phyloP scores from a whole-genome alignment of 2,797 vertebrate genomes.

The Brachyalestes nurse region DNA sequence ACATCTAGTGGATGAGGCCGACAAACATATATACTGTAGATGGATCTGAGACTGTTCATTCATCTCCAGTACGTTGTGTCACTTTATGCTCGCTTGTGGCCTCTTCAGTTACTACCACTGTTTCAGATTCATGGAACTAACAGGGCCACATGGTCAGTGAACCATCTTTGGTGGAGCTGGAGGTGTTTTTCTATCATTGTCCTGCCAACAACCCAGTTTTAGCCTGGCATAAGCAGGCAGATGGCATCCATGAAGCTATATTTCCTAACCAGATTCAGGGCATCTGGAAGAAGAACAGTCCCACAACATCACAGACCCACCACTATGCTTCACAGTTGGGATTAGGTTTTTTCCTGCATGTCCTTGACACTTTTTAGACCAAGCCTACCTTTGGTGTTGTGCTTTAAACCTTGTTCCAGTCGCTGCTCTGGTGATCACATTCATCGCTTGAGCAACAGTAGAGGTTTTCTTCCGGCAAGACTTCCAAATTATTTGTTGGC shows the following conservation, averaged over 20 bases:
- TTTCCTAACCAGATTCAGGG: background rate
- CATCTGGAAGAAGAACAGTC: background rate
- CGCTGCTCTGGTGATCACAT: background rate
- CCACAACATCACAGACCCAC: background rate
- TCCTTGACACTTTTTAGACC: background rate
- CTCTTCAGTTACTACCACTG: too few relatives aligned
- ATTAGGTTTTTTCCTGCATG: background rate
- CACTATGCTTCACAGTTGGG: too few relatives aligned
- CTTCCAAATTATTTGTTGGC: background rate
- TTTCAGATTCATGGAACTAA: too few relatives aligned
- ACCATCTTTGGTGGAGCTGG: background rate
- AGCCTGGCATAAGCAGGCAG: background rate
- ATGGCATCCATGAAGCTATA: background rate
- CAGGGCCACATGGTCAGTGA: too few relatives aligned
- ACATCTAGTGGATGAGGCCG: too few relatives aligned
- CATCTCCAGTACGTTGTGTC: too few relatives aligned
- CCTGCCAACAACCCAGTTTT: background rate
- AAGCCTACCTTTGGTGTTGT: background rate
- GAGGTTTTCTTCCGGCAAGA: background rate
- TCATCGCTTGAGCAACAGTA: background rate
- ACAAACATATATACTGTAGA: too few relatives aligned
- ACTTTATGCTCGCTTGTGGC: too few relatives aligned
- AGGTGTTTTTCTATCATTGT: background rate
- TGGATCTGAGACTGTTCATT: too few relatives aligned
- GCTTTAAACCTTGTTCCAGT: background rate